phyloP scores from a whole-genome alignment of 2,797 vertebrate genomes.

The Crenuchus spilurus region DNA sequence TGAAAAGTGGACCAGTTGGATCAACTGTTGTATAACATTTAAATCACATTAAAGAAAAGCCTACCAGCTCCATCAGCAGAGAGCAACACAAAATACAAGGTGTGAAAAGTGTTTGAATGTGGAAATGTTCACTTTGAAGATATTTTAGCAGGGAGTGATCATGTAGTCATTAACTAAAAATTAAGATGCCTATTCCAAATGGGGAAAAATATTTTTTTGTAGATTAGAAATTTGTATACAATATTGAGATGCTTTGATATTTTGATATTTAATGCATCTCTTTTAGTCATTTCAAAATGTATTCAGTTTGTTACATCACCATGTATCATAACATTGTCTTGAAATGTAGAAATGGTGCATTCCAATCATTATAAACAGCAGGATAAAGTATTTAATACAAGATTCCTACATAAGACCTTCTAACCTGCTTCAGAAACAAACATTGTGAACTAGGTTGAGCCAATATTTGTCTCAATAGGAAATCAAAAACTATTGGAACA shows the following conservation, averaged over 20 bases:
- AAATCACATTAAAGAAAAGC: constrained; percentile 46
- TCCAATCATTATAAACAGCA: neutral
- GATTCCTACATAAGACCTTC: neutral
- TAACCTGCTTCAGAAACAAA: neutral
- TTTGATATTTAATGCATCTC: too few species aligned
- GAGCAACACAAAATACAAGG: neutral
- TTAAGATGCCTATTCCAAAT: too few species aligned
- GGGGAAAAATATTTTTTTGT: too few species aligned
- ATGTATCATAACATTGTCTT: too few species aligned
- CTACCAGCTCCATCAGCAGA: neutral
- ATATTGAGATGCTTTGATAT: too few species aligned
- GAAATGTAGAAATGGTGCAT: neutral
- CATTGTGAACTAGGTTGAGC: neutral
- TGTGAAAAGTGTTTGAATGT: neutral
- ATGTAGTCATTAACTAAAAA: too few species aligned
- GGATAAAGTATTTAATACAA: neutral
- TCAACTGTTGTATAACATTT: constrained; percentile 54
- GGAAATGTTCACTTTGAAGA: too few species aligned
- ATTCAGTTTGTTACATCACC: neutral
- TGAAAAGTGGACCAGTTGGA: constrained; percentile 15
- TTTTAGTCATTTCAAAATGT: too few species aligned
- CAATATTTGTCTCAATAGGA: neutral
- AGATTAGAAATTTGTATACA: too few species aligned
- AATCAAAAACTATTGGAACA: neutral
- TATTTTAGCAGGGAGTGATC: too few species aligned